Evolutionary conservation across 2,797 vertebrate species (phyloP), one percentile per base, ranked within the genome.

Genomic region (Muscicapa striata): DNA sequence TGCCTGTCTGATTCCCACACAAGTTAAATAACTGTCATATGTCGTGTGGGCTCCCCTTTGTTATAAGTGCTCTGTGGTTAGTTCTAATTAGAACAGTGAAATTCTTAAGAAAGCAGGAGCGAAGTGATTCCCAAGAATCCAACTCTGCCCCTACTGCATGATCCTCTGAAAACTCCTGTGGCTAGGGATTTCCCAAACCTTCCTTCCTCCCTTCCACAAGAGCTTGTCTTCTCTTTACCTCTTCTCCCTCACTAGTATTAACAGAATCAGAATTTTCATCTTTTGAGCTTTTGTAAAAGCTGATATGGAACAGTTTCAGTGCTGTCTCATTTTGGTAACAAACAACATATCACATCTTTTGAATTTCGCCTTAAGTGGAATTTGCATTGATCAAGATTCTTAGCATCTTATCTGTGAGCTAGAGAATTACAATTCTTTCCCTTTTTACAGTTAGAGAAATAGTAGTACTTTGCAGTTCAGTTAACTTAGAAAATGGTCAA

Each of bases 41-140:
- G n/a, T 94, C 85, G 90, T 80, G 69, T 74, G 77, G 68, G n/a
- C 66, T 93, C 10, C 62, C 18, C 82, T 93, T 97, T 91, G 79
- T 95, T 94, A 83, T 78, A 48, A 76, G 41, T 72, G 40, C 72
- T 81, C 82, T 64, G 68, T 93, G 78, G 68, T 92, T 93, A 74
- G 36, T 68, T 93, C 93, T 95, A 96, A 95, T 89, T 93, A 93
- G 91, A 93, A 68, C 75, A 81, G 66, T 57, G 62, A 95, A 94
- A 94, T 95, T 91, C 88, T 95, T 93, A 81, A 94, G 90, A 89
- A 96, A 95, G 69, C 75, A 93, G 79, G 54, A 96, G 57, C 58
- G 66, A 94, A 66, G 68, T 89, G 72, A 40, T 81, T 96, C 87
- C 68, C 59, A 87, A 59, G 68, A 96, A 94, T 68, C 46, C 87